phyloP scores from a whole-genome alignment of 92 coral and sea anemone species.

The Phenganax stokvisi region DNA sequence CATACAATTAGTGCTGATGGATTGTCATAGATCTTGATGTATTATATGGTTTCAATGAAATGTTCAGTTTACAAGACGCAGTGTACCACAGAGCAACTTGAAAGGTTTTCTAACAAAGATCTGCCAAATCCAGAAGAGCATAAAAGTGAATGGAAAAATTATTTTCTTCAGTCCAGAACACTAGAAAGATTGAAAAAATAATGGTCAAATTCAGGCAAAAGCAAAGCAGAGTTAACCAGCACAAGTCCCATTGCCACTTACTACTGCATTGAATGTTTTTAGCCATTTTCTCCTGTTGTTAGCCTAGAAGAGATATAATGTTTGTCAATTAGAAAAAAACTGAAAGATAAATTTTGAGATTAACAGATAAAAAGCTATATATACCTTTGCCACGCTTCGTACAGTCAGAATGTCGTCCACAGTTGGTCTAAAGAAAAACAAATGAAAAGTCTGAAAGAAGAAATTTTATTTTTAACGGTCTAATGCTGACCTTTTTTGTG shows the following conservation, averaged over 20 bases:
- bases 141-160: conserved; percentile 14
- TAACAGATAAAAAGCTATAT: background rate
- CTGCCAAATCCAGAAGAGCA: conserved; percentile 23
- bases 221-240: background rate
- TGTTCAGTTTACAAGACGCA: too few relatives aligned
- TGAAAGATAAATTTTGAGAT: background rate
- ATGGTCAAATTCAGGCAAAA: background rate
- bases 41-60: too few relatives aligned
- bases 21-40: background rate
- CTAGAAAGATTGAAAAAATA: background rate
- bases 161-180: conserved; percentile 9
- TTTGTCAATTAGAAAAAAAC: too few relatives aligned
- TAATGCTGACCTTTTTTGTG: conserved; percentile 54
- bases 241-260: background rate
- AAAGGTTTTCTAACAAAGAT: conserved; percentile 19
- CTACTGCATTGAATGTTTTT: conserved; percentile 19
- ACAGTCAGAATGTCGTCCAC: conserved; percentile 77
- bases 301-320: background rate
- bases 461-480: background rate
- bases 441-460: background rate
- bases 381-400: conserved; percentile 64
- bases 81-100: conserved; percentile 16
- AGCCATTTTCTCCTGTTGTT: conserved; percentile 11
- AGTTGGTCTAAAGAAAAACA: conserved; percentile 56
- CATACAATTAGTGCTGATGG: background rate